Evolutionary conservation across 2,113 vertebrate genomes (phyloP), one percentile per base, ranked within the genome.

Genomic region (Callipepla californica): DNA sequence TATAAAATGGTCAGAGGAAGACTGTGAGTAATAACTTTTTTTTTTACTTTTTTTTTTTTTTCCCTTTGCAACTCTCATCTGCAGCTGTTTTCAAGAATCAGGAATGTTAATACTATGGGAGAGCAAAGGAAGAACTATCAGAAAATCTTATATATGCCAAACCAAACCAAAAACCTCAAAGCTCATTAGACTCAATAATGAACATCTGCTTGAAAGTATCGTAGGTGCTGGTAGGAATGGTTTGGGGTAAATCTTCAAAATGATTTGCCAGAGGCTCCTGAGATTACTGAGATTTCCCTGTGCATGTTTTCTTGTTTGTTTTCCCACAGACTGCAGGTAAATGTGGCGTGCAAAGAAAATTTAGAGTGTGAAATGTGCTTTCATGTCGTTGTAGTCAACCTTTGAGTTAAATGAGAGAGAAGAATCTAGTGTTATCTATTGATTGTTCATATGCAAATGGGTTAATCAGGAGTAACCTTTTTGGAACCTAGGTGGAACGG

Each of bases 11-110:
- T 57, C 77, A 68, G 20, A n/a, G 91, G 48, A 91, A 84, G 69
- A 72, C 65, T 86, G 88, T 75, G 74, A 81, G 16, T 57, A 90
- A 38, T 58, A 89, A 42, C 13, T 59, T 1, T 40, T 12, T 12
- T 36, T 36, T 36, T 36, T 36, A 42, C 13, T 59, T 1, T 40
- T 11, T n/a, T 25, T 23, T 13, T 8, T 26, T 57, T 28, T 48
- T 40, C 26, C 14, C 0, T 15, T 70, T 66, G 19, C n/a, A 62
- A 67, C n/a, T 93, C 28, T 76, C 15, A 47, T 62, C 45, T 83
- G 72, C 72, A 83, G 61, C 61, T 89, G 57, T 85, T 93, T 91
- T 75, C 51, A 90, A 89, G 38, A 78, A 85, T 34, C 5, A 68
- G 36, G 48, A 79, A 65, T 57, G 19, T 59, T 91, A 80, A 63